phyloP scores from a whole-genome alignment of 2,888 invertebrate genomes.

The Acrocera orbiculus region DNA sequence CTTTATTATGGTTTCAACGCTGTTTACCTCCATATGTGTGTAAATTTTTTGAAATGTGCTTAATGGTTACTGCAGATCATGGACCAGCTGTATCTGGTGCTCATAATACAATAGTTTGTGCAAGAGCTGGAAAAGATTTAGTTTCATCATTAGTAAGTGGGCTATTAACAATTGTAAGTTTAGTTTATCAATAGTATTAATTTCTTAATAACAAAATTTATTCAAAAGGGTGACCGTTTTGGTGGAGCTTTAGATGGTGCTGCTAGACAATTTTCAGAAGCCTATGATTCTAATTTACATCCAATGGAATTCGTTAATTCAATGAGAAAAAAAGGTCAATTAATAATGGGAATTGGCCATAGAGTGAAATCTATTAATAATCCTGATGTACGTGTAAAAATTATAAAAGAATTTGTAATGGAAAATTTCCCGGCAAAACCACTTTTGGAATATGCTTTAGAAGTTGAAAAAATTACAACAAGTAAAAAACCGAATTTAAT shows the following conservation, averaged over 20 bases:
- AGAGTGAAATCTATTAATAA: conserved; percentile 86
- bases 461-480: conserved; percentile 97
- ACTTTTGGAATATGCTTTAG: conserved; percentile 84
- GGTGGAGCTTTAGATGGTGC: conserved; percentile 98
- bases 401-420: conserved; percentile 89
- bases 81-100: conserved; percentile 98
- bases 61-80: conserved; percentile 98
- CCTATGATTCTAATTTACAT: conserved; percentile 82
- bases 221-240: conserved; percentile 78
- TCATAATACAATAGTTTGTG: conserved; percentile 96
- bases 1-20: conserved; percentile 95
- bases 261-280: conserved; percentile 91
- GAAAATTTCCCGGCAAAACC: conserved; percentile 88
- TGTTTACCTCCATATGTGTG: conserved; percentile 85
- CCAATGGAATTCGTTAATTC: conserved; percentile 98
- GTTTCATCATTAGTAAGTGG: conserved; percentile 93
- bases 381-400: conserved; percentile 94
- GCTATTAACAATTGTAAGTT: conserved; percentile 82
- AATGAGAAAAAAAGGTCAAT: conserved; percentile 90
- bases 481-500: conserved; percentile 99
- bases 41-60: conserved; percentile 96
- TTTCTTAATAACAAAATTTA: not conserved
- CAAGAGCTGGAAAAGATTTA: conserved; percentile 91
- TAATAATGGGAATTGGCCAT: conserved; percentile 99
- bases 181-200: not conserved